phyloP scores from a whole-genome alignment of 2,113 vertebrate species.

The Hylia prasina region DNA sequence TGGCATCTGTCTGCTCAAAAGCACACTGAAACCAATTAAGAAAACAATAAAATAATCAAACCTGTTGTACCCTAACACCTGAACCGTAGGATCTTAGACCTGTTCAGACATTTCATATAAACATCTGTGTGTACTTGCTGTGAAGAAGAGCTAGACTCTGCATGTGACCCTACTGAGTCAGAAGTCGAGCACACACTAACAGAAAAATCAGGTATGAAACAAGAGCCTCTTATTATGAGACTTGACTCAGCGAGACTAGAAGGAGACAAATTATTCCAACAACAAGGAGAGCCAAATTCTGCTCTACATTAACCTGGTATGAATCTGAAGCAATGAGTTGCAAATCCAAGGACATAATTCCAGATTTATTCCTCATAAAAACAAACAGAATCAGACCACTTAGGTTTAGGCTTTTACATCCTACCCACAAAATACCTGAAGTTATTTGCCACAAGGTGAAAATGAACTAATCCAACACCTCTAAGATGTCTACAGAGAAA shows the following conservation, averaged over 20 bases:
- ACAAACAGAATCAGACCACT: not conserved
- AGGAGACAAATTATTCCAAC: not conserved
- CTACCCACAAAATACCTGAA: not conserved
- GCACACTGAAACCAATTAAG: not conserved
- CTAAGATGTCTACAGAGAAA: not conserved
- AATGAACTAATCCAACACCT: not conserved
- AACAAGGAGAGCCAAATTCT: not conserved
- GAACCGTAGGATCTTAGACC: not conserved
- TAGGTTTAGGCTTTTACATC: conserved; percentile 26
- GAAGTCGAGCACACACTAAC: not conserved
- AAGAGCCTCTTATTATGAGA: not conserved
- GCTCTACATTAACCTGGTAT: not conserved
- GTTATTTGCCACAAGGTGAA: not conserved
- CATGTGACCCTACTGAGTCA: not conserved
- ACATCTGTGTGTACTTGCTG: not conserved
- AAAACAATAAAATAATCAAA: not conserved
- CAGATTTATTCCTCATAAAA: not conserved
- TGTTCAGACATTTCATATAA: not conserved
- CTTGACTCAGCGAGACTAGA: not conserved
- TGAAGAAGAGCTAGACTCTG: not conserved
- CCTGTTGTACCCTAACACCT: not conserved
- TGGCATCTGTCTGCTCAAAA: not conserved
- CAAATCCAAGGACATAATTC: not conserved
- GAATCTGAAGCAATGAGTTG: not conserved
- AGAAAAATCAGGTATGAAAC: not conserved